phyloP scores from a whole-genome alignment of 2,797 vertebrate species.

The Falco peregrinus region DNA sequence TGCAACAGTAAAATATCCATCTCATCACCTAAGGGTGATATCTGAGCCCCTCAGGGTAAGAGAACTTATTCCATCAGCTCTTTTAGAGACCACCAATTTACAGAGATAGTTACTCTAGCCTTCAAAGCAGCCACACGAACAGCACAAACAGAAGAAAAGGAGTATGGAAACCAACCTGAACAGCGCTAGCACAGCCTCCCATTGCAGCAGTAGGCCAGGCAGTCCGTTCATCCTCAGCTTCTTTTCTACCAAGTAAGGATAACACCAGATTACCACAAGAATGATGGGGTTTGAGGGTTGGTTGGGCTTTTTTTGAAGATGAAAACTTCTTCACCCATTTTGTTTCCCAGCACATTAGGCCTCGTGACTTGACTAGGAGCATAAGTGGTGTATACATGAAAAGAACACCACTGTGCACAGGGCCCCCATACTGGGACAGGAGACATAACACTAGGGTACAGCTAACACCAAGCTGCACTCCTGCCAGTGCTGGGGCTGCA shows the following conservation, averaged over 20 bases:
- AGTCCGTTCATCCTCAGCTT: background rate
- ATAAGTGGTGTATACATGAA: background rate
- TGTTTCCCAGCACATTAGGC: background rate
- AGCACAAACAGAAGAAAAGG: background rate
- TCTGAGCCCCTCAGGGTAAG: background rate
- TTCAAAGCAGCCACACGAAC: background rate
- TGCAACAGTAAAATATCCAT: background rate
- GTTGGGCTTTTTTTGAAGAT: background rate
- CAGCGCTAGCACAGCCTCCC: background rate
- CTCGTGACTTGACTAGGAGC: background rate
- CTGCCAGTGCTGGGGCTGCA: background rate
- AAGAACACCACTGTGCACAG: background rate
- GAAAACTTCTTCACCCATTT: background rate
- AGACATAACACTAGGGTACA: background rate
- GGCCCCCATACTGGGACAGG: background rate
- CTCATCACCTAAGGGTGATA: background rate
- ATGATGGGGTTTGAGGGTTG: background rate
- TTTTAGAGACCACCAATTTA: background rate
- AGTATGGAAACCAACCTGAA: background rate
- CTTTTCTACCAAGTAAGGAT: background rate
- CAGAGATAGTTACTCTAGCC: background rate
- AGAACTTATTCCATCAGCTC: background rate
- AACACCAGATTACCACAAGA: background rate
- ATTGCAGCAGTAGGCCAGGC: fast-evolving
- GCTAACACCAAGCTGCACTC: background rate